Base-by-base conservation (phyloP, 2,797 vertebrate genomes). In the Manis crassicaudata region DNA sequence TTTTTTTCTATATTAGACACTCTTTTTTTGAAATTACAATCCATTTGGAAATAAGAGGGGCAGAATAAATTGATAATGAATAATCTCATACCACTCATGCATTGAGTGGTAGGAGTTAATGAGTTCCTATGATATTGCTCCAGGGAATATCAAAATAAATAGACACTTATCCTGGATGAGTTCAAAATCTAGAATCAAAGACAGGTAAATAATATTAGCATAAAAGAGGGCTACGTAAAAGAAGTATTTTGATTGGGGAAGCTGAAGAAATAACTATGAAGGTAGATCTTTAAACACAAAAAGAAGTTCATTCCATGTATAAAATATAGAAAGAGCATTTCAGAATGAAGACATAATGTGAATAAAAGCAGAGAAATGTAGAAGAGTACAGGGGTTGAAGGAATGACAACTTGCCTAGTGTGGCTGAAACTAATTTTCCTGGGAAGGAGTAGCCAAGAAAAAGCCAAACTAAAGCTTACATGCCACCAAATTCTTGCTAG, bases 21-120 rank as follows among this genome's bases (percentile, higher is more conserved):
- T 82, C 46, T 50, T 87, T 43, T 75, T 21, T 82, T 95, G 73
- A 94, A 90, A 76, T 73, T 85, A 62, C 1, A 80, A 56, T 43
- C 63, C 2, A 40, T 73, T 93, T 93, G 37, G 4, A 83, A 76
- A n/a, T 75, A 85, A 32, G 13, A 27, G 56, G 2, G 54, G 4
- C 32, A 82, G 27, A 16, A 18, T 94, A 83, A 40, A 82, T 87
- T 86, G 75, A n/a, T 68, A 76, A 93, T 75, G 75, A 25, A 91
- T 17, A 79, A 25, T 68, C 20, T 79, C 6, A 35, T 81, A 43
- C 7, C 5, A 29, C 27, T 83, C 23, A 83, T 46, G 73, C 27
- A 52, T 8, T 75, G 65, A 93, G 18, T 50, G 16, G 21, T 83
- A 43, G 27, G 21, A 62, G 23, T 79, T 84, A 84, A 17, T 40